Percentiles rank a stretch among this genome's conserved stretches.
Conservation (phyloP, 2,797 vertebrate species). For the Cichlasoma orientale region DNA sequence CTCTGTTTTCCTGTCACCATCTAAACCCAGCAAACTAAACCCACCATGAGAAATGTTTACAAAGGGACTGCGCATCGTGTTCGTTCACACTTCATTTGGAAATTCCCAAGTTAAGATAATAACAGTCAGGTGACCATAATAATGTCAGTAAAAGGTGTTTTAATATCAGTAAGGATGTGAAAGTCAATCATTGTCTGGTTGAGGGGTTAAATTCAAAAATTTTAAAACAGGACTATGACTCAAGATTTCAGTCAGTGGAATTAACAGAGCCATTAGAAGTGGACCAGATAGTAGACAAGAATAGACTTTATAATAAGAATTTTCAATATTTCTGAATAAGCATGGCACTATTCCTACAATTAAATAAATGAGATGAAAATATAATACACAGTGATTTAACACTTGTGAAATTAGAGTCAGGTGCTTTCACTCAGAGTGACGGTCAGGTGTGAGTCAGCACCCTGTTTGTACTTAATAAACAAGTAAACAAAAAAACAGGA, state of each 20-base stretch:
- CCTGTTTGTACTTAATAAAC: background rate
- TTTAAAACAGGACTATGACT: background rate
- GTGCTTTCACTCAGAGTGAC: background rate
- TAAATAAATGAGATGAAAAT: background rate
- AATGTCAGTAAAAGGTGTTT: background rate
- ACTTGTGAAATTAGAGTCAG: background rate
- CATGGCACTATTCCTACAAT: background rate
- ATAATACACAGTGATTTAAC: background rate
- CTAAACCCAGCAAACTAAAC: background rate
- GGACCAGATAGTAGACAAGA: background rate
- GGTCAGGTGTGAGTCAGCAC: background rate
- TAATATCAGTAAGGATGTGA: slow-evolving; percentile 31
- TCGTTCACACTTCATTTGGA: slow-evolving; percentile 29
- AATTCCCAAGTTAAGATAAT: slow-evolving; percentile 31
- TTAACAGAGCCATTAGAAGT: too few species aligned
- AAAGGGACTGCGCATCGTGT: background rate
- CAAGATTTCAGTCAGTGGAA: background rate
- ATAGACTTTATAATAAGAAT: too few species aligned
- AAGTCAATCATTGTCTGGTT: background rate
- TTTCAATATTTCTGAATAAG: background rate
- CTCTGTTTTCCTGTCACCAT: slow-evolving; percentile 27
- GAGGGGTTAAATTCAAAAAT: background rate
- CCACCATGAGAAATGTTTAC: background rate
- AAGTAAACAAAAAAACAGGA: background rate
- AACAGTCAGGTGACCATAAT: background rate